A percentile compares a stretch with the other conserved stretches of the same genome.
Conservation (phyloP, 1,140 invertebrate species). For the Mya arenaria region DNA sequence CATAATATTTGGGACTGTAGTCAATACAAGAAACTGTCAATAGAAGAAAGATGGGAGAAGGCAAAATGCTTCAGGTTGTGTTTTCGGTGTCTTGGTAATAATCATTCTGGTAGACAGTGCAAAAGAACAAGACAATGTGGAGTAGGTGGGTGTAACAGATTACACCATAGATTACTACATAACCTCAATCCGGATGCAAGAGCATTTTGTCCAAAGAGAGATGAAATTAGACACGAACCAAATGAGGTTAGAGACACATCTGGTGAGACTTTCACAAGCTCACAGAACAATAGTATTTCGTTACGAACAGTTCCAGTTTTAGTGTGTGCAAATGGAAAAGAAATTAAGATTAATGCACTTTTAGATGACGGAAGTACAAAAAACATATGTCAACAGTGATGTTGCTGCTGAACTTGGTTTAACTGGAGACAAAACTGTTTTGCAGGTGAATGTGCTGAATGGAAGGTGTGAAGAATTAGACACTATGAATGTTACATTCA, state of each 20-base stretch:
- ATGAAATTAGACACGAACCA: neutral
- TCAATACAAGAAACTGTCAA: neutral
- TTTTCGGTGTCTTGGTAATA: slow-evolving; percentile 1
- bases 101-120: neutral
- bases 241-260: neutral
- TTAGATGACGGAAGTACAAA: slow-evolving; percentile 35
- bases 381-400: slow-evolving; percentile 1
- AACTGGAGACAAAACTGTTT: neutral
- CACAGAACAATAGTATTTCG: neutral
- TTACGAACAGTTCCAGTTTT: slow-evolving; percentile 29
- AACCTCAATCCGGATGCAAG: neutral
- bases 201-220: neutral
- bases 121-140: neutral
- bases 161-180: slow-evolving; percentile 7
- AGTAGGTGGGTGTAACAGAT: neutral
- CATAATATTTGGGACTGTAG: slow-evolving; percentile 5
- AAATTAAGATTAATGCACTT: slow-evolving; percentile 14
- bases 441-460: slow-evolving; percentile 1
- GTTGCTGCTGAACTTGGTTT: slow-evolving; percentile 1
- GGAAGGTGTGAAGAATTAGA: neutral
- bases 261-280: neutral
- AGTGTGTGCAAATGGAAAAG: neutral
- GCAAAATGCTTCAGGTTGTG: neutral
- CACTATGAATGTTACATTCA: slow-evolving; percentile 17
- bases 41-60: neutral